These are phyloP conservation scores for Ciconia maguari DNA, from an alignment of 2,113 vertebrate species.

Conservation along the genomic window DNA sequence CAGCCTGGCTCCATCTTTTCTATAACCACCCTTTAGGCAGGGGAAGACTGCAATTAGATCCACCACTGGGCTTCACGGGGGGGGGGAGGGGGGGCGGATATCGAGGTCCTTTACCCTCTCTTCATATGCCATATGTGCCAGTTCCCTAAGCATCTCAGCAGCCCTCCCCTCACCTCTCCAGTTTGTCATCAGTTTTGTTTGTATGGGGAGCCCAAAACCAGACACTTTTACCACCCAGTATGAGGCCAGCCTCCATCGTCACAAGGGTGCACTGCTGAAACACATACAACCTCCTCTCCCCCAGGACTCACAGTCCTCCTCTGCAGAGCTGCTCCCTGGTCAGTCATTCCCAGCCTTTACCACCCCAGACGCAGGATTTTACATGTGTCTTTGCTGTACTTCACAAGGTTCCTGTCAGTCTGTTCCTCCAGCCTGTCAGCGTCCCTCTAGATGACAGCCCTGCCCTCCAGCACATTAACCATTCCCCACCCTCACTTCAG, in stretches of 20 bases:
- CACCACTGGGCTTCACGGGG: background rate
- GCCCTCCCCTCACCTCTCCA: background rate
- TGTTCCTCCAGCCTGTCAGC: background rate
- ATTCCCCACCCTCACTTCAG: background rate
- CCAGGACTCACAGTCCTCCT: background rate
- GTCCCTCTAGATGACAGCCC: background rate
- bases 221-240: accelerated
- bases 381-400: background rate
- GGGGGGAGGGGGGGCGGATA: too few species aligned
- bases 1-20: background rate
- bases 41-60: background rate
- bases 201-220: background rate
- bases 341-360: background rate
- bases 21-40: background rate
- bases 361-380: background rate
- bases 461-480: background rate
- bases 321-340: background rate
- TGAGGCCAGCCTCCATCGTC: background rate
- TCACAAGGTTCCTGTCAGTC: background rate
- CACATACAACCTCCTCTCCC: background rate
- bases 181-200: background rate
- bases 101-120: background rate
- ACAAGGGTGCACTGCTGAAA: background rate
- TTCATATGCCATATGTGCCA: background rate
- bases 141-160: background rate